Conservation (phyloP, 1,140 invertebrate genomes). For the Oedothorax gibbosus region DNA sequence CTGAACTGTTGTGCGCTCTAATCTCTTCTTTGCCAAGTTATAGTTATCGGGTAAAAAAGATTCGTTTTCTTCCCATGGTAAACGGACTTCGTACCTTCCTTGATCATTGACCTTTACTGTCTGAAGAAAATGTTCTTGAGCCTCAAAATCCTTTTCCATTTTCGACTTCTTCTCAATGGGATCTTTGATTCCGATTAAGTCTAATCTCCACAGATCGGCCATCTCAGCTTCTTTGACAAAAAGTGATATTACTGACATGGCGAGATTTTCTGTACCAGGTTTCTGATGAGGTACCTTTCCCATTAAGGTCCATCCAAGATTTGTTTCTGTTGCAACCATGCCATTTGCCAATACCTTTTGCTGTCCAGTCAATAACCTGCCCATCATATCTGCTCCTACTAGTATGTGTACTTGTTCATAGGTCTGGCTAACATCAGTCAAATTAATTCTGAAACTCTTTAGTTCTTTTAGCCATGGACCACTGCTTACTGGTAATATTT, state of each 20-base stretch:
- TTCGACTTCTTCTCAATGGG: slow-evolving; percentile 16
- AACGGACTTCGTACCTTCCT: slow-evolving; percentile 9
- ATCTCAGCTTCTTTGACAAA: slow-evolving; percentile 14
- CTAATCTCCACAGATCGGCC: neutral
- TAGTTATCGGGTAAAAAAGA: slow-evolving; percentile 15
- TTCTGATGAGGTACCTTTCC: neutral
- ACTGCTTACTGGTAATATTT: no score
- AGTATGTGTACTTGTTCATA: no score
- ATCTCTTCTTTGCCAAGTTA: neutral
- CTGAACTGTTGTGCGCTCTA: neutral
- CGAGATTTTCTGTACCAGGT: neutral
- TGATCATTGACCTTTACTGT: neutral
- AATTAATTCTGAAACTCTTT: no score
- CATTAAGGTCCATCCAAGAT: neutral
- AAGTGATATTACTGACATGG: slow-evolving; percentile 30
- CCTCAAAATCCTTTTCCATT: neutral
- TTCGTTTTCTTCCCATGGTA: slow-evolving; percentile 7
- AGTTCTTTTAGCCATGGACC: no score
- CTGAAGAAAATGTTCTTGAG: neutral
- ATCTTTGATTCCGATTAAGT: slow-evolving; percentile 18
- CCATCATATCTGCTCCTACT: no score
- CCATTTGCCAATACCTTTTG: no score
- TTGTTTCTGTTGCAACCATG: slow-evolving; percentile 27
- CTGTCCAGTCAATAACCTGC: no score
- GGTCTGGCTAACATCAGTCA: no score